Evolutionary conservation across 2,113 vertebrate genomes (phyloP).

Genomic region (Murina feae): DNA sequence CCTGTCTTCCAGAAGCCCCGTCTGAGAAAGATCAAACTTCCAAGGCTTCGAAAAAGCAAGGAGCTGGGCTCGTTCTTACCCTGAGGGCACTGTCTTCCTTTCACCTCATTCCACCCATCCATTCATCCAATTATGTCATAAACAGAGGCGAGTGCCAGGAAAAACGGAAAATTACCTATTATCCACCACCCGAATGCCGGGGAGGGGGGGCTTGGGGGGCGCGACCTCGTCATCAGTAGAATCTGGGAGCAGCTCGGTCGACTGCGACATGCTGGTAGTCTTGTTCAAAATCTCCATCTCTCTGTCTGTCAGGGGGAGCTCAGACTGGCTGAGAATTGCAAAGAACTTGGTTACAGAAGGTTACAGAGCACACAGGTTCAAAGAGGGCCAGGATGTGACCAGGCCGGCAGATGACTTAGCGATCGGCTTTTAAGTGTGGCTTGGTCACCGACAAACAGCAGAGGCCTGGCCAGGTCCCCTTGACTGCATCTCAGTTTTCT

Average conservation of each 20-base stretch:
- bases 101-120: not conserved
- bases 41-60: not conserved
- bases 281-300: constrained; percentile 92
- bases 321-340: constrained; percentile 80
- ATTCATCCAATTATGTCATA: not conserved
- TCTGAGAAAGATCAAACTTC: not conserved
- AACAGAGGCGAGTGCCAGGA: not conserved
- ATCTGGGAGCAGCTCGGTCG: constrained; percentile 83
- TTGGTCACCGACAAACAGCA: too few species aligned
- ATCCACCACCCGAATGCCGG: constrained; percentile 93
- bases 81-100: not conserved
- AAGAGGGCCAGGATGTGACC: not conserved
- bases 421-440: not conserved
- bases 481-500: not conserved
- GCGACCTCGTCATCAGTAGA: constrained; percentile 87
- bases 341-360: not conserved
- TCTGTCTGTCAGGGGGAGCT: constrained; percentile 87
- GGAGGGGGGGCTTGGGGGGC: constrained; percentile 96
- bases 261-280: constrained; percentile 78
- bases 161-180: constrained; percentile 83
- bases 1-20: not conserved
- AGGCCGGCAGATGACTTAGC: accelerated
- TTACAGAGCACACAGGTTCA: not conserved
- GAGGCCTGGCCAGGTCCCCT: not conserved
- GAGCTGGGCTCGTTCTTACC: not conserved